Conservation (phyloP, 1,140 invertebrate genomes). For the Mizuhopecten yessoensis region DNA sequence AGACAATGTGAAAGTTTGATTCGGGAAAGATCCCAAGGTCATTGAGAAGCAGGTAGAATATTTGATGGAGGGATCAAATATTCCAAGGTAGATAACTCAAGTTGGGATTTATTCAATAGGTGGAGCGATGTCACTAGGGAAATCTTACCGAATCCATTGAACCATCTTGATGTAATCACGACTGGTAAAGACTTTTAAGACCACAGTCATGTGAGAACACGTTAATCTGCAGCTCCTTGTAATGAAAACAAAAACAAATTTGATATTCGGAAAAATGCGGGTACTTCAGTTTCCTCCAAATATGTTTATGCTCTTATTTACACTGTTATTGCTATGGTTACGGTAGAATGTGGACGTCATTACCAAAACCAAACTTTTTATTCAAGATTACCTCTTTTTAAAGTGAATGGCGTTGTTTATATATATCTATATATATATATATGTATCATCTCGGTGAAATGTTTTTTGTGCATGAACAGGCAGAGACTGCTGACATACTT, state of each 20-base stretch:
- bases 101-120: background rate
- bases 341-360: background rate
- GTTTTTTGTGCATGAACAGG: slow-evolving; percentile 5
- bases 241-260: slow-evolving; percentile 7
- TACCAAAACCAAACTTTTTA: slow-evolving; percentile 29
- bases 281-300: slow-evolving; percentile 26
- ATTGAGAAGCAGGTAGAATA: background rate
- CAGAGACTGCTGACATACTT: background rate
- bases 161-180: background rate
- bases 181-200: background rate
- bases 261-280: slow-evolving; percentile 38
- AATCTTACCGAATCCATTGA: no score
- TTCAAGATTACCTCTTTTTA: slow-evolving; percentile 39
- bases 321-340: slow-evolving; percentile 38
- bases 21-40: background rate
- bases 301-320: slow-evolving; percentile 40
- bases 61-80: slow-evolving; percentile 6
- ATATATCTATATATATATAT: slow-evolving; percentile 36
- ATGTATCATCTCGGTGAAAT: slow-evolving; percentile 31
- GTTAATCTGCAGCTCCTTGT: background rate
- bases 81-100: background rate
- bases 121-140: background rate
- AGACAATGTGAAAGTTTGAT: no score
- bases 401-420: slow-evolving; percentile 38
- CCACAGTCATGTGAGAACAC: background rate